Percentiles rank a stretch among this genome's conserved stretches.
phyloP scores from a whole-genome alignment of 2,797 vertebrate species.

The Urophycis tenuis region DNA sequence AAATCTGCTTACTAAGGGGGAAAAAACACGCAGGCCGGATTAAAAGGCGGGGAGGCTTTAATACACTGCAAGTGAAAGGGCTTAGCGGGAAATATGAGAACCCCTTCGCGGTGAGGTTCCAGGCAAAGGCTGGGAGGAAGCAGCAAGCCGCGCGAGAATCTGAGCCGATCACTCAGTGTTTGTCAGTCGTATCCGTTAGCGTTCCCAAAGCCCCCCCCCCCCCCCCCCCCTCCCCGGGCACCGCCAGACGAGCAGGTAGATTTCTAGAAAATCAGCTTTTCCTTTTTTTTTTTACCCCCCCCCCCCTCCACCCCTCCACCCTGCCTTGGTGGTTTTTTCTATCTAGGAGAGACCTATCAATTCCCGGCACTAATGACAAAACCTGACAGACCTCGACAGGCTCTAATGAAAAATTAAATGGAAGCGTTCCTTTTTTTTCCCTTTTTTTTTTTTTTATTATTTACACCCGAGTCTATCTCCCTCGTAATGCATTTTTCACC shows the following conservation, averaged over 20 bases:
- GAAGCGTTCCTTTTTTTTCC: constrained; percentile 3
- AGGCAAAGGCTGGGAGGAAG: constrained; percentile 63
- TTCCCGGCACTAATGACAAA: constrained; percentile 29
- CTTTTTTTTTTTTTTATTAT: not conserved
- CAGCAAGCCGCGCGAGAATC: constrained; percentile 54
- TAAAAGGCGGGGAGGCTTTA: constrained; percentile 65
- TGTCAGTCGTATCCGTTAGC: constrained; percentile 65
- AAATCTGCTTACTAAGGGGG: constrained; percentile 73
- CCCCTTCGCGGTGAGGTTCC: constrained; percentile 62
- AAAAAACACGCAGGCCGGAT: constrained; percentile 62
- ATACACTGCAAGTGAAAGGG: constrained; percentile 68
- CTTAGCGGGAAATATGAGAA: constrained; percentile 71
- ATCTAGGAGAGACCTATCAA: constrained; percentile 41
- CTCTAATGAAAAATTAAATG: constrained; percentile 14
- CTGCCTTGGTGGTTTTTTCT: constrained; percentile 39
- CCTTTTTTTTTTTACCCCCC: too few relatives aligned
- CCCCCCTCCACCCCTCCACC: too few relatives aligned
- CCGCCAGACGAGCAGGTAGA: constrained; percentile 56
- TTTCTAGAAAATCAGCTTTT: constrained; percentile 58
- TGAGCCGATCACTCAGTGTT: constrained; percentile 68
- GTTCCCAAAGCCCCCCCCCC: constrained; percentile 58
- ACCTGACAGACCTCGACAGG: constrained; percentile 31
- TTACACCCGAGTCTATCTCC: not conserved
- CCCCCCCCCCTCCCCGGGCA: too few relatives aligned
- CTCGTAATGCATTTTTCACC: not conserved